These are phyloP conservation scores for Patella pellucida DNA, from an alignment of 2,888 invertebrate genomes.

Conservation along the genomic window DNA sequence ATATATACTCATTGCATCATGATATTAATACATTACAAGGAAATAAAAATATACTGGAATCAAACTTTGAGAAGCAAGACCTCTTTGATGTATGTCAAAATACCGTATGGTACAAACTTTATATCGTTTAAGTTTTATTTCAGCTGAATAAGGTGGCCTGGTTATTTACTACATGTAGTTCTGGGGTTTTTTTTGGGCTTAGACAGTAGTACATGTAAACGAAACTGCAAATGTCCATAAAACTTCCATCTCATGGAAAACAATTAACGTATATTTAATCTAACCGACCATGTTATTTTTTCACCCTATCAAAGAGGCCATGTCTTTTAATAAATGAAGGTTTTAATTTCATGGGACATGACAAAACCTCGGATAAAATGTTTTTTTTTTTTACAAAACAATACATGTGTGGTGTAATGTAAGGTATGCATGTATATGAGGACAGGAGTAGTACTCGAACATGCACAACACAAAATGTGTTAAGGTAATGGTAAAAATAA, in stretches of 20 bases:
- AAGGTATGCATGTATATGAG: constrained; percentile 1
- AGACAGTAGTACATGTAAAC: too few relatives aligned
- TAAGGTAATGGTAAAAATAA: constrained; percentile 11
- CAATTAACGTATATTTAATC: too few relatives aligned
- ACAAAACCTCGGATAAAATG: neutral
- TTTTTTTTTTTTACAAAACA: neutral
- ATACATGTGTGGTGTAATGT: neutral
- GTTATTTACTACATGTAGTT: too few relatives aligned
- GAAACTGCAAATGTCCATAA: too few relatives aligned
- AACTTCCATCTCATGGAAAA: too few relatives aligned
- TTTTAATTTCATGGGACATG: neutral
- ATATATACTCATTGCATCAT: neutral
- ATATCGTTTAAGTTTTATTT: too few relatives aligned
- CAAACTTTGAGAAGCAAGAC: neutral
- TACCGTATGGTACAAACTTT: too few relatives aligned
- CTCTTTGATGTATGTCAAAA: too few relatives aligned
- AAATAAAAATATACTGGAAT: constrained; percentile 6
- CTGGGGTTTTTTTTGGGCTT: too few relatives aligned
- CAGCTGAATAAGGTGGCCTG: too few relatives aligned
- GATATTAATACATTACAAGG: neutral
- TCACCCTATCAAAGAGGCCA: too few relatives aligned
- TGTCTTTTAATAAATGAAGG: neutral
- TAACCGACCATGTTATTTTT: too few relatives aligned
- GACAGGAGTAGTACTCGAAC: neutral
- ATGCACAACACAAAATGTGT: neutral